These are phyloP conservation scores for Callyntrura guangdongensis DNA, from an alignment of 2,888 invertebrate genomes.

Conservation along the genomic window DNA sequence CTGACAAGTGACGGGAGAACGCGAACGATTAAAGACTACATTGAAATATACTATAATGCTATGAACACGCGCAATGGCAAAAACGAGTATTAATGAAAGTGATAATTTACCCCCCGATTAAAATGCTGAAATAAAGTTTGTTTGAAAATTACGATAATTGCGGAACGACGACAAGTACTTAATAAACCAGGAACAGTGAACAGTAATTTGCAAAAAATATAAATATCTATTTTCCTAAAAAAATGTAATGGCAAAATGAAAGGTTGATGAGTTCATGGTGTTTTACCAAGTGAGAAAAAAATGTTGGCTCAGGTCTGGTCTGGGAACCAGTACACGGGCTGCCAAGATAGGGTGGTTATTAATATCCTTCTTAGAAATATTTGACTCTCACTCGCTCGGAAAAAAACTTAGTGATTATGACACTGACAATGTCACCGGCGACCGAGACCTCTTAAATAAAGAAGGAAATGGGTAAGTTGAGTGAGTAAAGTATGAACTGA, in stretches of 20 bases:
- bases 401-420: background rate
- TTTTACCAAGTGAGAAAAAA: background rate
- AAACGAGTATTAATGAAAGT: background rate
- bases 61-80: background rate
- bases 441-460: constrained; percentile 14
- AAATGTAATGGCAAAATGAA: background rate
- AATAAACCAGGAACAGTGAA: too few relatives aligned
- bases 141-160: constrained; percentile 44
- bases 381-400: background rate
- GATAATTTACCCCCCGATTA: background rate
- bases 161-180: too few relatives aligned
- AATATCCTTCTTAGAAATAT: background rate
- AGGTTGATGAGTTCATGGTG: constrained; percentile 24
- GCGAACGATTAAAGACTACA: background rate
- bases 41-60: background rate
- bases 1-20: too few relatives aligned
- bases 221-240: background rate
- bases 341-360: background rate
- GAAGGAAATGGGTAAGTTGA: background rate
- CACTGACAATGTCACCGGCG: constrained; percentile 44
- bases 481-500: background rate
- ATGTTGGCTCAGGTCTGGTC: constrained; percentile 27
- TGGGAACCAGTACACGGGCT: background rate
- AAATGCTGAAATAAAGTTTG: background rate
- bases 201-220: background rate